Conservation (phyloP, 2,888 invertebrate genomes). For the Parnassius glacialis region DNA sequence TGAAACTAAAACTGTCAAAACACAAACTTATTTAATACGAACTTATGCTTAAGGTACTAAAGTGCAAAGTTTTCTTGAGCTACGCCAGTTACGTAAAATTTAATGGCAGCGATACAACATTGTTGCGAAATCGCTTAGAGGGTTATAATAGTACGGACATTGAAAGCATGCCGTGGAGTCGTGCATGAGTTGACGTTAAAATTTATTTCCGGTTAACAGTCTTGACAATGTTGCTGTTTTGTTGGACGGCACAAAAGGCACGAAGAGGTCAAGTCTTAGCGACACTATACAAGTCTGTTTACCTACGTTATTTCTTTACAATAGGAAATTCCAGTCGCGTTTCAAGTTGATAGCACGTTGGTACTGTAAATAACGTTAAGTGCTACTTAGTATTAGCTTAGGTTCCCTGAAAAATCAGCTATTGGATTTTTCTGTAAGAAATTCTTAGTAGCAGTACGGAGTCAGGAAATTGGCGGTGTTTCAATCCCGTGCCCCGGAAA, state of each 20-base stretch:
- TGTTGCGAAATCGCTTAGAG: constrained; percentile 28
- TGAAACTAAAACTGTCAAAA: constrained; percentile 20
- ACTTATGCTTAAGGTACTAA: constrained; percentile 19
- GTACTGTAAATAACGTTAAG: too few species aligned
- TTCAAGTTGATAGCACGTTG: too few species aligned
- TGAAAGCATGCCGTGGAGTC: constrained; percentile 33
- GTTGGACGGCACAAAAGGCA: constrained; percentile 20
- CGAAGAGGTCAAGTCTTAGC: not conserved
- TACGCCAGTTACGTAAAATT: constrained; percentile 21
- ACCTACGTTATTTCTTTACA: too few species aligned
- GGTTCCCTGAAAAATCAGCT: too few species aligned
- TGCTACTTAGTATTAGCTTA: too few species aligned
- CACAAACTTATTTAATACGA: constrained; percentile 22
- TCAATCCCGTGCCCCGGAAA: too few species aligned
- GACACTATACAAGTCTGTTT: too few species aligned
- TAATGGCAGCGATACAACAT: constrained; percentile 24
- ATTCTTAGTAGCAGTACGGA: too few species aligned
- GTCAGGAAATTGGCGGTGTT: too few species aligned
- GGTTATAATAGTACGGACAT: constrained; percentile 27
- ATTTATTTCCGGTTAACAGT: constrained; percentile 38
- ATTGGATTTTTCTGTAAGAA: too few species aligned
- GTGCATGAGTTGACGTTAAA: constrained; percentile 35
- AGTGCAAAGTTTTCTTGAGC: constrained; percentile 16
- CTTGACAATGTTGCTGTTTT: constrained; percentile 34
- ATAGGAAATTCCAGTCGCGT: too few species aligned